Conservation (phyloP, 2,888 invertebrate species). For the Eudasyphora cyanicolor region DNA sequence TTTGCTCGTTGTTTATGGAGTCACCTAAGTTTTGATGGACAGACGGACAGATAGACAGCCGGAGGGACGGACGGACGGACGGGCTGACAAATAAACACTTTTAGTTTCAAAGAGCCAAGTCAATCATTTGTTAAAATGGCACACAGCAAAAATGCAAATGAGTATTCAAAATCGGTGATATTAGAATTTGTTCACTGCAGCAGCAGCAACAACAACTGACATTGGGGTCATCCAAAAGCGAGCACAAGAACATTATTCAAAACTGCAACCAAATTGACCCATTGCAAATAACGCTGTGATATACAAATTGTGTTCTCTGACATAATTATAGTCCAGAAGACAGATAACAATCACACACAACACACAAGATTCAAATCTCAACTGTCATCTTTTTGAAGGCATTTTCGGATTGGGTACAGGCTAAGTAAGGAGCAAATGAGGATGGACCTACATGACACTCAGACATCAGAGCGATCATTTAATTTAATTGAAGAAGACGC, state of each 20-base stretch:
- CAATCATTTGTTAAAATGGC: conserved; percentile 15
- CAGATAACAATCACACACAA: not conserved
- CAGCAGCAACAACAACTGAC: not conserved
- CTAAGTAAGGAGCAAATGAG: not conserved
- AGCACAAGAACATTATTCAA: too few relatives aligned
- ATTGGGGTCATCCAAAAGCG: too few relatives aligned
- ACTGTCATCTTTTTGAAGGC: not conserved
- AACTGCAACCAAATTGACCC: conserved; percentile 12
- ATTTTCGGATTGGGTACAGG: not conserved
- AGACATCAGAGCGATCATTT: conserved; percentile 40
- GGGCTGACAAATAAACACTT: not conserved
- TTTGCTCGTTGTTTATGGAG: not conserved
- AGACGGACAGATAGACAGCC: not conserved
- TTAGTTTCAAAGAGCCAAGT: conserved; percentile 11
- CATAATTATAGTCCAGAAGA: not conserved
- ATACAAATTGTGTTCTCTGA: not conserved
- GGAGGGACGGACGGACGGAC: not conserved
- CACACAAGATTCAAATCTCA: not conserved
- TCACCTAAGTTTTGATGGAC: not conserved
- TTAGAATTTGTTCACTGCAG: not conserved
- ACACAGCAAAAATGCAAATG: not conserved
- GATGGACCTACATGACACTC: not conserved
- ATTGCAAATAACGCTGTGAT: not conserved
- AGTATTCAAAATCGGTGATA: not conserved
- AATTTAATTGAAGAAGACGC: conserved; percentile 61